phyloP scores from a whole-genome alignment of 2,888 invertebrate genomes.

The Archips crataeganus region DNA sequence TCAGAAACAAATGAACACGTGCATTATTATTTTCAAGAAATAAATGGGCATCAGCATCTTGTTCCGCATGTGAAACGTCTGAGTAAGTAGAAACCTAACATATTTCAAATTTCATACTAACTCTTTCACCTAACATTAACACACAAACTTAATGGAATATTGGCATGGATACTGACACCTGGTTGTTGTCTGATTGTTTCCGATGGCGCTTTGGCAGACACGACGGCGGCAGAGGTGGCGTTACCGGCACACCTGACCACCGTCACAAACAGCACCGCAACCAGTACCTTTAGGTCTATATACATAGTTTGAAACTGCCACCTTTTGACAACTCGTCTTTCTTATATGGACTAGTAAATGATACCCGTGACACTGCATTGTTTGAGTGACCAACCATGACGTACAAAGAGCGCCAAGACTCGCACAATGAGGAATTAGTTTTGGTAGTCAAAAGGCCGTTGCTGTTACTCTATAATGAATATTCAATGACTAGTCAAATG shows the following conservation, averaged over 20 bases:
- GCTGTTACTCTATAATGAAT: conserved; percentile 34
- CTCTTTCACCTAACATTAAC: conserved; percentile 1
- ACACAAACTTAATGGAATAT: not conserved
- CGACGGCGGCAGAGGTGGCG: conserved; percentile 45
- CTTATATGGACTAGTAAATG: conserved; percentile 33
- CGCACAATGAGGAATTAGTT: conserved; percentile 29
- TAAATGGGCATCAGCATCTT: conserved; percentile 15
- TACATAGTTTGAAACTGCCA: conserved; percentile 27
- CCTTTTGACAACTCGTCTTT: conserved; percentile 3
- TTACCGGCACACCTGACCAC: conserved; percentile 49
- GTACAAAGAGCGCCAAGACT: conserved; percentile 19
- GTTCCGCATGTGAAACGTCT: conserved; percentile 25
- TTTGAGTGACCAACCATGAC: conserved; percentile 22
- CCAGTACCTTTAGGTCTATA: conserved; percentile 44
- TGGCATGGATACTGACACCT: conserved; percentile 34
- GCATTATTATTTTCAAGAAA: not conserved
- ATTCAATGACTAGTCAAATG: conserved; percentile 41
- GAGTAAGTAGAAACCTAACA: conserved; percentile 34
- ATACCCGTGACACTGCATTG: conserved; percentile 26
- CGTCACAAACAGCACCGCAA: conserved; percentile 44
- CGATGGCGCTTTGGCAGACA: conserved; percentile 35
- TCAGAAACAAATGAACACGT: not conserved
- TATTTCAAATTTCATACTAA: conserved; percentile 36
- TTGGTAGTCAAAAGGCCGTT: conserved; percentile 32
- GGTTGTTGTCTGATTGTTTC: conserved; percentile 42